These are phyloP conservation scores for Rhegmatorhina hoffmannsi DNA, from an alignment of 2,113 vertebrate species.

Conservation along the genomic window DNA sequence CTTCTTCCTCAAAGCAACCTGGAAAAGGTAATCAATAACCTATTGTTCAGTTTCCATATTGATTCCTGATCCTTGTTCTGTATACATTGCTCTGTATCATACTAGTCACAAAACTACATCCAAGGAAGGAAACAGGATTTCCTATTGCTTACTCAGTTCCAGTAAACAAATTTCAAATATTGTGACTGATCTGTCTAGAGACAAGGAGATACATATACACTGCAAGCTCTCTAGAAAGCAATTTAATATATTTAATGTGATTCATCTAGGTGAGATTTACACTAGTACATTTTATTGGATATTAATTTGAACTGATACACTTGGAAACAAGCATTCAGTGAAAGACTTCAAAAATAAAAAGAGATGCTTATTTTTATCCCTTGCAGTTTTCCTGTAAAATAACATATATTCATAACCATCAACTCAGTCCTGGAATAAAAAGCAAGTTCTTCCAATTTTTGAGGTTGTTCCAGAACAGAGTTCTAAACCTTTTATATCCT, in stretches of 20 bases:
- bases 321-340: not conserved
- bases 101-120: not conserved
- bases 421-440: not conserved
- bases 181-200: not conserved
- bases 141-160: not conserved
- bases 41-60: not conserved
- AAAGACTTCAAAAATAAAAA: not conserved
- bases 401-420: not conserved
- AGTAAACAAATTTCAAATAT: not conserved
- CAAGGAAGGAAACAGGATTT: slow-evolving; percentile 28
- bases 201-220: not conserved
- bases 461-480: not conserved
- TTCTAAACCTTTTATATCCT: not conserved
- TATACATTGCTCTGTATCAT: not conserved
- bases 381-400: not conserved
- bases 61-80: not conserved
- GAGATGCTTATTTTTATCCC: not conserved
- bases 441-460: not conserved
- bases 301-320: not conserved
- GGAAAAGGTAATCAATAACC: slow-evolving; percentile 66
- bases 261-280: not conserved
- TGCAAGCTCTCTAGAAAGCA: not conserved
- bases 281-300: not conserved
- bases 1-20: slow-evolving; percentile 40
- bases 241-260: not conserved